These are phyloP conservation scores for Coracias cyanogaster DNA, from an alignment of 2,797 vertebrate species.

Conservation along the genomic window DNA sequence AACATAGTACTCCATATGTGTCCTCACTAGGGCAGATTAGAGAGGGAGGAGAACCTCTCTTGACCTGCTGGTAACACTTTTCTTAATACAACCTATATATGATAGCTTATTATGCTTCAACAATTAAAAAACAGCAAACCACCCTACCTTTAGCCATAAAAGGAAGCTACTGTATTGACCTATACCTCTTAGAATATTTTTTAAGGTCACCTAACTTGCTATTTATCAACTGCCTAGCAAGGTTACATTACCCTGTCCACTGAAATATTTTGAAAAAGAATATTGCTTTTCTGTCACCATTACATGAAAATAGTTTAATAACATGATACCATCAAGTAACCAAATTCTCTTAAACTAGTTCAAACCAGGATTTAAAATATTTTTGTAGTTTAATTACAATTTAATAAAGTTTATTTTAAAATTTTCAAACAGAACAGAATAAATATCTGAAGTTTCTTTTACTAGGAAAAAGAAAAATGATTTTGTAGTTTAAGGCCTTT, in stretches of 20 bases:
- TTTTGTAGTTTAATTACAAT: slow-evolving; percentile 40
- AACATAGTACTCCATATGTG: no score
- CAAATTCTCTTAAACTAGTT: neutral
- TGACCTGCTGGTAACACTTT: no score
- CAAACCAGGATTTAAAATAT: neutral
- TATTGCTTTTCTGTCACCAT: neutral
- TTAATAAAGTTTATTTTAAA: neutral
- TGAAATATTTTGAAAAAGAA: neutral
- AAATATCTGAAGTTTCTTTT: neutral
- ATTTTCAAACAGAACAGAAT: neutral
- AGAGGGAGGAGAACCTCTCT: no score
- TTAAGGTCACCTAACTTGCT: neutral
- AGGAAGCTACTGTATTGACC: neutral
- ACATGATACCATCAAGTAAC: neutral
- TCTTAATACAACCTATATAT: no score
- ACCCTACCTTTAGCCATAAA: neutral
- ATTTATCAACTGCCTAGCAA: neutral
- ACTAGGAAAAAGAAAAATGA: neutral
- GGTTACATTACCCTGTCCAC: neutral
- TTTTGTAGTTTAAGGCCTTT: slow-evolving; percentile 48
- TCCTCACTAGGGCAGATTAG: no score
- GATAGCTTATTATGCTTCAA: neutral
- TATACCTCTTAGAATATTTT: neutral
- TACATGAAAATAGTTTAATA: neutral
- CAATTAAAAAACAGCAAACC: neutral